A percentile compares a stretch with the other conserved stretches of the same genome.
Conservation (phyloP, 2,113 vertebrate species). For the Tonatia bakeri region DNA sequence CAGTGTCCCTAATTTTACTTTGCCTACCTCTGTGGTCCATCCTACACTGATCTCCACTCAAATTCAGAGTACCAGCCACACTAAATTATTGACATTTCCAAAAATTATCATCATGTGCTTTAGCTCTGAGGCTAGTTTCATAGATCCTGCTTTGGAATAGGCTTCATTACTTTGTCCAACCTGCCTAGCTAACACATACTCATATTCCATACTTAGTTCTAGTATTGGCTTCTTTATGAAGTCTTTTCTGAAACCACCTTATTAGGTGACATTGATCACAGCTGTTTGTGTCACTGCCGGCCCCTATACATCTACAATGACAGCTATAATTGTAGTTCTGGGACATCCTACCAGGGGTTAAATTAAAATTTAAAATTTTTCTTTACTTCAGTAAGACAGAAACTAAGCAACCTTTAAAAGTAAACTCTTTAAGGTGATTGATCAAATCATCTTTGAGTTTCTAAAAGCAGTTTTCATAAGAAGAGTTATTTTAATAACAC, state of each 20-base stretch:
- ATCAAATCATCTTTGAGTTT: background rate
- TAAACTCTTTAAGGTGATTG: background rate
- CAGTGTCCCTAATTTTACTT: background rate
- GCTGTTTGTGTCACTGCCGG: background rate
- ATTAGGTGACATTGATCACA: background rate
- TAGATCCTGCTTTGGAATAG: background rate
- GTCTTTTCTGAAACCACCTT: background rate
- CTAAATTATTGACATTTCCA: background rate
- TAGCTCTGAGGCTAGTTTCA: background rate
- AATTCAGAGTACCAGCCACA: background rate
- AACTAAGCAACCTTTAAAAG: background rate
- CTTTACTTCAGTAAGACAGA: background rate
- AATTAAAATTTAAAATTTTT: background rate
- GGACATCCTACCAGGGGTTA: background rate
- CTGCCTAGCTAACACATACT: background rate
- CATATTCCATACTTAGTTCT: background rate
- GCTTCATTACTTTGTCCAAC: background rate
- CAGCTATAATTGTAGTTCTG: background rate
- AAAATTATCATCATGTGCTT: background rate
- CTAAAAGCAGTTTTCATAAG: background rate
- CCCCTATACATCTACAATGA: background rate
- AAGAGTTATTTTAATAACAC: background rate
- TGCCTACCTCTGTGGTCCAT: background rate
- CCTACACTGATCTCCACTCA: background rate
- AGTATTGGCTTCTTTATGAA: background rate